Conservation (phyloP, 1,140 invertebrate species). For the Scaptomyza montana region DNA sequence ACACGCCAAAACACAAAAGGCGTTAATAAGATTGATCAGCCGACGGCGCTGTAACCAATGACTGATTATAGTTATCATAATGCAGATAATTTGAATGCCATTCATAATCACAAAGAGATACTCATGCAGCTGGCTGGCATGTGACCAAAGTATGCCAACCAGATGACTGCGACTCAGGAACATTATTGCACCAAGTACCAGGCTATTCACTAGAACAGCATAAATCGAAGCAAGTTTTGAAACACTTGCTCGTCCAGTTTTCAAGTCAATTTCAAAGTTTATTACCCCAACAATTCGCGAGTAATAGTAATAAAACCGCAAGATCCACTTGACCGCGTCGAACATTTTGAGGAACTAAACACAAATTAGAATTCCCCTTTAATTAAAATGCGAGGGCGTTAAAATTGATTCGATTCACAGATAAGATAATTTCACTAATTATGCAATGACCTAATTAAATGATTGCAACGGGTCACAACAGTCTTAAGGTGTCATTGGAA, state of each 20-base stretch:
- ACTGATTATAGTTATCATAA: conserved; percentile 30
- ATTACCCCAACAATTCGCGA: conserved; percentile 33
- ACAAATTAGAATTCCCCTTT: neutral
- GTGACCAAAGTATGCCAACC: neutral
- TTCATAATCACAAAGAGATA: conserved; percentile 43
- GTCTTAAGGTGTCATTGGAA: no score
- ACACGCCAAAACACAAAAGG: conserved; percentile 9
- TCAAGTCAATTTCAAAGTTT: conserved; percentile 49
- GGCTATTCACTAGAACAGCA: conserved; percentile 19
- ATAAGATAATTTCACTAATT: neutral
- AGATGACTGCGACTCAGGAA: neutral
- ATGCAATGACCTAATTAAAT: no score
- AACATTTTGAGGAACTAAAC: conserved; percentile 21
- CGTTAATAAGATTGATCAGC: conserved; percentile 25
- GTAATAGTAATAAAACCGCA: conserved; percentile 46
- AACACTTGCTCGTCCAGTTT: conserved; percentile 14
- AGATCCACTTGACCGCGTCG: conserved; percentile 19
- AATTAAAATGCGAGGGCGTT: neutral
- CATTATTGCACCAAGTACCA: conserved; percentile 10
- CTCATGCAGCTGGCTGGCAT: conserved; percentile 25
- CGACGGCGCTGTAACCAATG: conserved; percentile 34
- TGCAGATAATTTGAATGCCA: conserved; percentile 20
- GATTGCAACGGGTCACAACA: neutral
- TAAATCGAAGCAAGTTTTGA: conserved; percentile 22
- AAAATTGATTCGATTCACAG: neutral